Evolutionary conservation across 2,797 vertebrate genomes (phyloP).

Genomic region (Pygocentrus nattereri): DNA sequence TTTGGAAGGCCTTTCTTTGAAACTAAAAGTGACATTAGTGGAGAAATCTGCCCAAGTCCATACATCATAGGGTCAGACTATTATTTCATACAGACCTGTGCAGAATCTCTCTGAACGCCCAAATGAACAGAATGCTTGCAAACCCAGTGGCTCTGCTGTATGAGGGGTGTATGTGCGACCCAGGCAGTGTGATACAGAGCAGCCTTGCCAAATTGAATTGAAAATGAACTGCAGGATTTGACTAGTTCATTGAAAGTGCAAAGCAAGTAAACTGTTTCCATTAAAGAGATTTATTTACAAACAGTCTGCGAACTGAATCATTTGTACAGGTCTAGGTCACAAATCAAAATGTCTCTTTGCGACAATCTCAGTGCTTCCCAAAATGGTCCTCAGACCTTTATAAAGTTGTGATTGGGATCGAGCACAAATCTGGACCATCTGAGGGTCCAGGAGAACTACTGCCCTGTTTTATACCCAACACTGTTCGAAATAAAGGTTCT

Average conservation of each 20-base stretch:
- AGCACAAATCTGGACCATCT: no score
- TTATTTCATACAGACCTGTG: conserved; percentile 71
- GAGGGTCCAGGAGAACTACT: no score
- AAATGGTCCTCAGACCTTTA: no score
- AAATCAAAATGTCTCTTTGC: background rate
- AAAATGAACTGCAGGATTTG: background rate
- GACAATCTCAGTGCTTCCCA: no score
- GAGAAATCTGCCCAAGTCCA: conserved; percentile 71
- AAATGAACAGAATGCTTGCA: conserved; percentile 64
- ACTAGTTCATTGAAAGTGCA: background rate
- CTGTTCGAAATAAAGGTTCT: no score
- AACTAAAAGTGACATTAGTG: conserved; percentile 72
- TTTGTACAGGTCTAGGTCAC: background rate
- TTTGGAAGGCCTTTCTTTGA: conserved; percentile 71
- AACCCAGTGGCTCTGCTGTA: background rate
- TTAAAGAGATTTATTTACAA: background rate
- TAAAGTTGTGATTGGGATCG: no score
- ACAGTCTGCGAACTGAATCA: background rate
- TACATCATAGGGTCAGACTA: conserved; percentile 68
- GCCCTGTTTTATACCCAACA: no score
- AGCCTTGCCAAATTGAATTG: background rate
- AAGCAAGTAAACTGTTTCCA: background rate
- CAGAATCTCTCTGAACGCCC: conserved; percentile 75
- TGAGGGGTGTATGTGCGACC: no score
- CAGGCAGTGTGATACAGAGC: background rate